phyloP scores from a whole-genome alignment of 2,797 vertebrate species.

The Neopelma chrysocephalum region DNA sequence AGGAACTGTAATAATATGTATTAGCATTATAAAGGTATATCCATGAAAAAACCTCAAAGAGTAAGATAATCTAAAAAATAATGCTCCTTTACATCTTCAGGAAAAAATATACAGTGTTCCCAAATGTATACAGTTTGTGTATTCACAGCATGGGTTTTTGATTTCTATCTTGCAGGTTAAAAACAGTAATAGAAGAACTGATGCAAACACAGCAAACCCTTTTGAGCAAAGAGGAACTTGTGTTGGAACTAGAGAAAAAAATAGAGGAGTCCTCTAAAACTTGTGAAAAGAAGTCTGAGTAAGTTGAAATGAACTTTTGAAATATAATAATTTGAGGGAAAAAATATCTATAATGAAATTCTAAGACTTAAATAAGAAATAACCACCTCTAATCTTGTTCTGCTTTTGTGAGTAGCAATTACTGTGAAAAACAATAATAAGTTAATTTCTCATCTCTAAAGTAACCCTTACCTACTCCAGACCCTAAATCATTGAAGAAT shows the following conservation, averaged over 20 bases:
- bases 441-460: neutral
- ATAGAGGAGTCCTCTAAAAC: conserved; percentile 86
- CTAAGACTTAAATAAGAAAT: neutral
- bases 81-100: neutral
- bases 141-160: neutral
- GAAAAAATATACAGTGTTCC: neutral
- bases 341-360: neutral
- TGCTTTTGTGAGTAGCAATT: neutral
- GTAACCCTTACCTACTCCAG: neutral
- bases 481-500: neutral
- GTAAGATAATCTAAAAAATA: neutral
- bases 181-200: conserved; percentile 89
- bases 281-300: conserved; percentile 92
- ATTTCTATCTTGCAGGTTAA: conserved; percentile 80
- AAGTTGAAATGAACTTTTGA: conserved; percentile 64
- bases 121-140: neutral
- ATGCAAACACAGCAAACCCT: conserved; percentile 88
- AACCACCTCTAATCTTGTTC: neutral
- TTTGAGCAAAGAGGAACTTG: conserved; percentile 86
- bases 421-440: neutral
- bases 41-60: neutral
- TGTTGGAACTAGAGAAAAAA: conserved; percentile 86
- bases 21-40: neutral
- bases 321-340: neutral
- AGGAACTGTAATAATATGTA: neutral